These are phyloP conservation scores for Sarcophaga bullata DNA, from an alignment of 1,140 invertebrate species.

Conservation along the genomic window DNA sequence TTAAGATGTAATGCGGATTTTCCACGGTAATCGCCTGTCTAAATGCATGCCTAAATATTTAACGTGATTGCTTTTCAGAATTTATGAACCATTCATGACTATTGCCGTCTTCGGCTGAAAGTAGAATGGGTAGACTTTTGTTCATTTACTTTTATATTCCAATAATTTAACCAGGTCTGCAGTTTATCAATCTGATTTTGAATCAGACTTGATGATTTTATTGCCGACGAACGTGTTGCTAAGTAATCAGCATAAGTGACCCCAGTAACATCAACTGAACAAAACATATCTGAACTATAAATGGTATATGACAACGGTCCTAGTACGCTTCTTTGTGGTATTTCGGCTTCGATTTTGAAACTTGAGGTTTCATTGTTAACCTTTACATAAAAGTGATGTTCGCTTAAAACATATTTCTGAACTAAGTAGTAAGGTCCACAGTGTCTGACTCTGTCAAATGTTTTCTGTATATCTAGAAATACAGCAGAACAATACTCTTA, in stretches of 20 bases:
- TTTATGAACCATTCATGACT: conserved; percentile 1
- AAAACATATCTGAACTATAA: conserved; percentile 13
- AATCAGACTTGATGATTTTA: not conserved
- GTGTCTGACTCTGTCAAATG: conserved; percentile 34
- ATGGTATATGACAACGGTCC: conserved; percentile 8
- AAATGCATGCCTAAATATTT: conserved; percentile 15
- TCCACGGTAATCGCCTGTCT: conserved; percentile 22
- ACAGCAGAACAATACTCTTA: not conserved
- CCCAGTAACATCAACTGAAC: not conserved
- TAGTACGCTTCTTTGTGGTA: conserved; percentile 19
- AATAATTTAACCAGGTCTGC: conserved; percentile 19
- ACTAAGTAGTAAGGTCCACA: conserved; percentile 26
- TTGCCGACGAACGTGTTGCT: not conserved
- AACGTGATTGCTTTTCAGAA: not conserved
- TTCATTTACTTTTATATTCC: conserved; percentile 1
- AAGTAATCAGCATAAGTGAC: conserved; percentile 30
- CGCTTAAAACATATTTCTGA: not conserved
- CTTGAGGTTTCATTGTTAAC: not conserved
- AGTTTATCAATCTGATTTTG: conserved; percentile 31
- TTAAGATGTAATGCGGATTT: not conserved
- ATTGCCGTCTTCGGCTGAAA: not conserved
- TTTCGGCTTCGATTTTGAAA: not conserved
- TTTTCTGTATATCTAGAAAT: conserved; percentile 11
- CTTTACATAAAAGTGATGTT: conserved; percentile 19
- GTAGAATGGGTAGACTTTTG: not conserved